These are phyloP conservation scores for Phoeniculus purpureus DNA, from an alignment of 2,797 vertebrate species.

Conservation along the genomic window DNA sequence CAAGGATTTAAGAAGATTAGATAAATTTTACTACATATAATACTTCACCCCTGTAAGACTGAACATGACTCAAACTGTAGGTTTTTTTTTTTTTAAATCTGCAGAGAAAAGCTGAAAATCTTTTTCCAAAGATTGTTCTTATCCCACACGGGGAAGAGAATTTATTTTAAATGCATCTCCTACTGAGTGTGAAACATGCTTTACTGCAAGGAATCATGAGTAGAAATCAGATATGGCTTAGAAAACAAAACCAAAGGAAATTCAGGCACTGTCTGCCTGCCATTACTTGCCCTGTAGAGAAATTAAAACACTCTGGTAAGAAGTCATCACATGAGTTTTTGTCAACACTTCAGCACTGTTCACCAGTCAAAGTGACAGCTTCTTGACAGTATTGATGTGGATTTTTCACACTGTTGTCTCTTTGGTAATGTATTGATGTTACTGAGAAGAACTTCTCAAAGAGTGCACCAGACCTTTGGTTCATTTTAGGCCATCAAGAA, in stretches of 20 bases:
- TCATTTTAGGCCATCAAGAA: not conserved
- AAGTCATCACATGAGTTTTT: not conserved
- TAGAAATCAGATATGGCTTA: not conserved
- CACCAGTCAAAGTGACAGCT: not conserved
- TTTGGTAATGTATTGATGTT: not conserved
- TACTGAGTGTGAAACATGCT: not conserved
- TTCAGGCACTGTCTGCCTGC: not conserved
- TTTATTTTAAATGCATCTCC: not conserved
- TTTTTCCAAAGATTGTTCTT: not conserved
- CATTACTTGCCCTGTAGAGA: not conserved
- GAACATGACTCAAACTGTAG: not conserved
- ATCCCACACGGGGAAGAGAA: not conserved
- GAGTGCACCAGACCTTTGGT: not conserved
- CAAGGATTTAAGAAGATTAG: not conserved
- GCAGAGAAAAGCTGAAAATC: not conserved
- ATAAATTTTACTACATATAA: not conserved
- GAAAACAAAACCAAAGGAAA: not conserved
- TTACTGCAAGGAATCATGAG: not conserved
- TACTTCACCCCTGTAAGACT: fast-evolving
- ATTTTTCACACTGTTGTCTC: not conserved
- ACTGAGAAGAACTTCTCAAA: not conserved
- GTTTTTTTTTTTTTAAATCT: not conserved
- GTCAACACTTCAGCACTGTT: not conserved
- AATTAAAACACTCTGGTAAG: not conserved
- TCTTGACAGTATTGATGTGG: not conserved